A percentile compares a stretch with the other conserved stretches of the same genome.
These are phyloP conservation scores for Mus spicilegus DNA, from an alignment of 2,113 vertebrate genomes.

Conservation along the genomic window DNA sequence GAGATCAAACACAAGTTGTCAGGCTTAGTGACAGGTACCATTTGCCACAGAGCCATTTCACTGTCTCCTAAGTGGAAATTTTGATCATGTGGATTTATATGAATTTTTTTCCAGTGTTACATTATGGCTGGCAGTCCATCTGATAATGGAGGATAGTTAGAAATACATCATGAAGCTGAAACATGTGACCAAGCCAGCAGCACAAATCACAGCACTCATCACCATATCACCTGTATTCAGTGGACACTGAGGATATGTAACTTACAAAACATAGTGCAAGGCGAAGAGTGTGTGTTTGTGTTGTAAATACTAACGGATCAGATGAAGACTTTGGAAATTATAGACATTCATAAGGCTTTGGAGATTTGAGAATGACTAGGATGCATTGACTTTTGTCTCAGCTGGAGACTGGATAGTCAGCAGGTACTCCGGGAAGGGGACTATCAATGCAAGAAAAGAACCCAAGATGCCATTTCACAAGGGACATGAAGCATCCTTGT, in stretches of 20 bases:
- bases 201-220: neutral
- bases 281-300: neutral
- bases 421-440: fast-evolving
- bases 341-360: neutral
- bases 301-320: neutral
- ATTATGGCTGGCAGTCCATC: conserved; percentile 33
- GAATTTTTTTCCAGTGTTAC: neutral
- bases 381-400: fast-evolving
- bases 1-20: neutral
- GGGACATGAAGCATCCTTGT: neutral
- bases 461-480: fast-evolving
- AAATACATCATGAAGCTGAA: neutral
- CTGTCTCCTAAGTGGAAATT: conserved; percentile 62
- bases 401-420: fast-evolving
- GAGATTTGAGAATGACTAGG: neutral
- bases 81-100: conserved; percentile 74
- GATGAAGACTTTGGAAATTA: neutral
- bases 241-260: neutral
- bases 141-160: conserved; percentile 58
- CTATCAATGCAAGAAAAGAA: fast-evolving
- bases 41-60: neutral
- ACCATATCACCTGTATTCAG: neutral
- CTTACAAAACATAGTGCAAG: neutral
- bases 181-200: neutral
- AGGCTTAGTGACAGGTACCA: neutral